Conservation (phyloP, 2,797 vertebrate genomes). For the Takifugu ocellatus region DNA sequence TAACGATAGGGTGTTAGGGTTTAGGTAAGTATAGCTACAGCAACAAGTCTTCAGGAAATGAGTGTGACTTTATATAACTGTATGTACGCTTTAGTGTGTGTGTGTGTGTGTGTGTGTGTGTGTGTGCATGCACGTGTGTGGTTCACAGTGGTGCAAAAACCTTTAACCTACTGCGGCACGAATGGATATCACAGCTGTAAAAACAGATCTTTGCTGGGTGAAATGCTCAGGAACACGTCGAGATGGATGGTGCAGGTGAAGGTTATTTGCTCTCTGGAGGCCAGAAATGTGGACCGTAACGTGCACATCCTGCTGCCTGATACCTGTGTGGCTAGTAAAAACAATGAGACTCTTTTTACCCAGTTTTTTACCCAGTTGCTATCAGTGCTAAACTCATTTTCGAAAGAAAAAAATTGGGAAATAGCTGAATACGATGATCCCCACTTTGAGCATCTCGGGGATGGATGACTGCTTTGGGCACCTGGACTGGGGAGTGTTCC, state of each 20-base stretch:
- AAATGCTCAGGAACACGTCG: slow-evolving; percentile 28
- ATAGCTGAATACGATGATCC: no score
- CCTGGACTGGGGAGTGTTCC: no score
- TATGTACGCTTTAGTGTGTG: background rate
- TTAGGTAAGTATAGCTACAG: background rate
- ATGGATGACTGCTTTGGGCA: no score
- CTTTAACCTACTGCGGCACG: slow-evolving; percentile 1
- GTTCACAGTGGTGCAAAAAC: background rate
- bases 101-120: no score
- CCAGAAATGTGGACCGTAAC: no score
- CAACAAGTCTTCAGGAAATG: slow-evolving; percentile 1
- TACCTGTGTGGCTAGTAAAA: no score
- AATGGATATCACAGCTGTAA: slow-evolving; percentile 46
- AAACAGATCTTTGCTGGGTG: slow-evolving; percentile 42
- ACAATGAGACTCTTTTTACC: no score
- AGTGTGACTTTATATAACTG: background rate
- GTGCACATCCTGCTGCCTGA: no score
- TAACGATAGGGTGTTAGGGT: background rate
- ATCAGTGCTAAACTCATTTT: no score
- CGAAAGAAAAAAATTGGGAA: no score
- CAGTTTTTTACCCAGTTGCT: no score
- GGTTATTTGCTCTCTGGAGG: slow-evolving; percentile 16
- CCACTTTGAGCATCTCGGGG: no score
- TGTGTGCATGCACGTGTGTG: background rate
- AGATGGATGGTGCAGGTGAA: slow-evolving; percentile 21